Percentiles rank a stretch among this genome's conserved stretches.
Evolutionary conservation across 2,113 vertebrate genomes (phyloP).

Genomic region (Archocentrus centrarchus): DNA sequence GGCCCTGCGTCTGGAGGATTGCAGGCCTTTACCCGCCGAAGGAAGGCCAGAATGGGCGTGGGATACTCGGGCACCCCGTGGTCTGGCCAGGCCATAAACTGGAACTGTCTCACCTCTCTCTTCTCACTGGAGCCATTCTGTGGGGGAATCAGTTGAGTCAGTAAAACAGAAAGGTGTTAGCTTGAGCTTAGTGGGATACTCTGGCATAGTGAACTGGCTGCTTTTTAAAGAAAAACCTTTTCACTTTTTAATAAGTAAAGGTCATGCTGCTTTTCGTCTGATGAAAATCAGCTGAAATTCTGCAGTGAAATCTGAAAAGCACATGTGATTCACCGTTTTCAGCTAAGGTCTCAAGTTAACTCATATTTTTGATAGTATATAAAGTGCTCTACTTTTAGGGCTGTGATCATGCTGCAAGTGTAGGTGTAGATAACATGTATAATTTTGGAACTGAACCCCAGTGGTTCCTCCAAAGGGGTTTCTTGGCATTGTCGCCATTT

Average conservation of each 20-base stretch:
- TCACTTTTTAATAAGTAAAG: constrained; percentile 5
- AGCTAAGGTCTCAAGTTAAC: constrained; percentile 11
- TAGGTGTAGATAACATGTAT: constrained; percentile 32
- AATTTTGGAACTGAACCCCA: constrained; percentile 11
- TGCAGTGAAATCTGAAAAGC: constrained; percentile 25
- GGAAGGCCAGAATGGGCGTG: constrained; percentile 93
- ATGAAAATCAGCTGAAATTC: constrained; percentile 17
- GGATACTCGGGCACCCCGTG: constrained; percentile 96
- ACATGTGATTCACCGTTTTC: constrained; percentile 33
- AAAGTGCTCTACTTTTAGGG: constrained; percentile 26
- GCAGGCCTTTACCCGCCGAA: constrained; percentile 92
- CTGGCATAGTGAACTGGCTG: background rate
- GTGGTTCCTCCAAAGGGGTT: constrained; percentile 16
- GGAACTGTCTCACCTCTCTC: constrained; percentile 94
- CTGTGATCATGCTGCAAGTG: constrained; percentile 32
- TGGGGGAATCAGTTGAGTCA: background rate
- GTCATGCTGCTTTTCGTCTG: background rate
- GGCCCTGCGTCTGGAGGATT: constrained; percentile 92
- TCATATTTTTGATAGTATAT: constrained; percentile 22
- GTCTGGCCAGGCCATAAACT: constrained; percentile 98
- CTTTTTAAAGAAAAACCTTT: constrained; percentile 21
- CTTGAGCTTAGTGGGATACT: background rate
- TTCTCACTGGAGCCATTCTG: constrained; percentile 97
- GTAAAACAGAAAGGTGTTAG: background rate
- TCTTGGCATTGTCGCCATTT: constrained; percentile 29